A percentile compares a stretch with the other conserved stretches of the same genome.
phyloP scores from a whole-genome alignment of 2,888 invertebrate genomes.

The Rhingia rostrata region DNA sequence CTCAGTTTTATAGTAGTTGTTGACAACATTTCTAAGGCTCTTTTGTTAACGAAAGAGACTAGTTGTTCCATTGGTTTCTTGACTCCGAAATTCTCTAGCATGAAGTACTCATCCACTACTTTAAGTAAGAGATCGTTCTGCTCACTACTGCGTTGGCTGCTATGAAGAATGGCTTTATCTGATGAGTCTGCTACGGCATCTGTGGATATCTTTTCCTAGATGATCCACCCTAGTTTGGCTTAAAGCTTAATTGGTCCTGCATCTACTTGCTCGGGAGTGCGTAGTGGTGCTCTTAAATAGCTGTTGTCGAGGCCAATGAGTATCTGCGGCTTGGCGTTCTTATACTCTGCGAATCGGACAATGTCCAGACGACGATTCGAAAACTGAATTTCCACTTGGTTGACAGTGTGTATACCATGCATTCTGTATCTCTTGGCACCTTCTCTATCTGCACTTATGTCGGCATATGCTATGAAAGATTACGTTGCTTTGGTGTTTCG shows the following conservation, averaged over 20 bases:
- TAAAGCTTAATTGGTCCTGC: background rate
- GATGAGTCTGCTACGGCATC: background rate
- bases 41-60: no score
- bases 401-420: slow-evolving; percentile 40
- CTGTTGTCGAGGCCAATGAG: slow-evolving; percentile 21
- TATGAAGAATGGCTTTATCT: slow-evolving; percentile 12
- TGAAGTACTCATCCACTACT: slow-evolving; percentile 54
- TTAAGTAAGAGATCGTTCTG: slow-evolving; percentile 23
- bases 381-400: slow-evolving; percentile 36
- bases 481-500: slow-evolving; percentile 45
- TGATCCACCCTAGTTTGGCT: slow-evolving; percentile 23
- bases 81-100: slow-evolving; percentile 50
- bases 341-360: no score
- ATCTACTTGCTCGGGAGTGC: background rate
- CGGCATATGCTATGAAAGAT: slow-evolving; percentile 25
- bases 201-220: slow-evolving; percentile 3
- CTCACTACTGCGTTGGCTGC: slow-evolving; percentile 27
- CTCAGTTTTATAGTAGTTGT: no score
- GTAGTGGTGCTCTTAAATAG: slow-evolving; percentile 23
- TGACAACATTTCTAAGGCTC: no score
- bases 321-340: slow-evolving; percentile 25
- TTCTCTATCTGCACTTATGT: slow-evolving; percentile 32
- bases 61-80: slow-evolving; percentile 28
- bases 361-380: slow-evolving; percentile 4
- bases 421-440: slow-evolving; percentile 13